phyloP scores from a whole-genome alignment of 2,888 invertebrate genomes.

The Ophion ellenae region DNA sequence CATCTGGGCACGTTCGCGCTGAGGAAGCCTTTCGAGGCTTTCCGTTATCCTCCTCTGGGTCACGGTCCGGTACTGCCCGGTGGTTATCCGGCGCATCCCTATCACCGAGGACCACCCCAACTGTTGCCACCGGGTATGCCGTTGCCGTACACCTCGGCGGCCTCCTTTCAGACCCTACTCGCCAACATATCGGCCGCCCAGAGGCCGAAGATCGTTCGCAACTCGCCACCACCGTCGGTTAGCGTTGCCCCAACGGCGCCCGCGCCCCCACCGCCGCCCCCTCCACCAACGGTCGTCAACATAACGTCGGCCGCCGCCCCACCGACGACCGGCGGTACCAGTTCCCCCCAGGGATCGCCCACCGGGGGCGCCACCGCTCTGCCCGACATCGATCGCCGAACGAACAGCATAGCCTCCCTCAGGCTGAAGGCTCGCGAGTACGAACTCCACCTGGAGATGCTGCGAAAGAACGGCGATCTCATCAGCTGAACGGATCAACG shows the following conservation, averaged over 20 bases:
- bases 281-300: slow-evolving; percentile 58
- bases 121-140: slow-evolving; percentile 87
- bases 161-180: slow-evolving; percentile 93
- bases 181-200: slow-evolving; percentile 90
- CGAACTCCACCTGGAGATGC: slow-evolving; percentile 92
- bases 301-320: slow-evolving; percentile 70
- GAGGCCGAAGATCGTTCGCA: slow-evolving; percentile 84
- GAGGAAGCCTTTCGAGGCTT: slow-evolving; percentile 86
- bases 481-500: slow-evolving; percentile 88
- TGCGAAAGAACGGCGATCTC: slow-evolving; percentile 92
- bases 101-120: slow-evolving; percentile 87
- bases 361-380: slow-evolving; percentile 84
- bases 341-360: slow-evolving; percentile 77
- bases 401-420: slow-evolving; percentile 94
- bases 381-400: slow-evolving; percentile 92
- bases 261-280: slow-evolving; percentile 84
- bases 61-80: slow-evolving; percentile 86
- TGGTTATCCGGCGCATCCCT: slow-evolving; percentile 86
- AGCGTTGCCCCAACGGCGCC: slow-evolving; percentile 82
- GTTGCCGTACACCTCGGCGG: slow-evolving; percentile 82
- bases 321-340: slow-evolving; percentile 70
- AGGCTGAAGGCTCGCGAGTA: slow-evolving; percentile 95
- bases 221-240: slow-evolving; percentile 82
- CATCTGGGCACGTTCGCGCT: slow-evolving; percentile 90
- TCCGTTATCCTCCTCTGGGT: slow-evolving; percentile 88